A percentile compares a stretch with the other conserved stretches of the same genome.
phyloP scores from a whole-genome alignment of 2,888 invertebrate genomes.

The Myathropa florea region DNA sequence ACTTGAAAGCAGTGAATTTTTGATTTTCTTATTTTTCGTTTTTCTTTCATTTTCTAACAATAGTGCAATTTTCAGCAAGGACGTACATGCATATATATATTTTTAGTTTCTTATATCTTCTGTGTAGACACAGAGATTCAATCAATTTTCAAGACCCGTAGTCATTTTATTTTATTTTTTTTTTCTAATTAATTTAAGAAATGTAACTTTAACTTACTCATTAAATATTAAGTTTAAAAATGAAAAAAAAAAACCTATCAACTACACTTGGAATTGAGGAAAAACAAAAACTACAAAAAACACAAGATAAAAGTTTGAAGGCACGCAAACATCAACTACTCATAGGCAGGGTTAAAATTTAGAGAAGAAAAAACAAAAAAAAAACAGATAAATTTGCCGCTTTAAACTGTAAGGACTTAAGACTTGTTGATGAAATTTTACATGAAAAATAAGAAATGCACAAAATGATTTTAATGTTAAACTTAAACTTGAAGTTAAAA shows the following conservation, averaged over 20 bases:
- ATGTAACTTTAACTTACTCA: slow-evolving; percentile 37
- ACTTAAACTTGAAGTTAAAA: slow-evolving; percentile 36
- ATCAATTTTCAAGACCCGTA: slow-evolving; percentile 23
- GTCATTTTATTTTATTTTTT: slow-evolving; percentile 5
- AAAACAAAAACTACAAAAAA: slow-evolving; percentile 22
- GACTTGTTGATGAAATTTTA: slow-evolving; percentile 43
- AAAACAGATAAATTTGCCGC: neutral
- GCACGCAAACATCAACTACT: slow-evolving; percentile 7
- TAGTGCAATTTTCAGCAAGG: slow-evolving; percentile 51
- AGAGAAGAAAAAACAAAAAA: neutral
- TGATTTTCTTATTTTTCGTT: slow-evolving; percentile 38
- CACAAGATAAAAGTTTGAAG: neutral
- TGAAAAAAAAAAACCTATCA: neutral
- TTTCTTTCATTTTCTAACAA: slow-evolving; percentile 7
- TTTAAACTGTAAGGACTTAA: slow-evolving; percentile 34
- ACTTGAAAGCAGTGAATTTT: slow-evolving; percentile 57
- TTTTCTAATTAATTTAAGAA: slow-evolving; percentile 1
- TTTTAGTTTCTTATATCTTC: neutral
- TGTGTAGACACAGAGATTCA: neutral
- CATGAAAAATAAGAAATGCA: slow-evolving; percentile 25
- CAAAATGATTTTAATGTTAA: slow-evolving; percentile 67
- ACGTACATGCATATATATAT: slow-evolving; percentile 7
- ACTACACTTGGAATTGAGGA: slow-evolving; percentile 16
- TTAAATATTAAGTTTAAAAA: slow-evolving; percentile 31
- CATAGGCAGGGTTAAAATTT: neutral